phyloP scores from a whole-genome alignment of 2,113 vertebrate genomes.

The Hystrix brachyura region DNA sequence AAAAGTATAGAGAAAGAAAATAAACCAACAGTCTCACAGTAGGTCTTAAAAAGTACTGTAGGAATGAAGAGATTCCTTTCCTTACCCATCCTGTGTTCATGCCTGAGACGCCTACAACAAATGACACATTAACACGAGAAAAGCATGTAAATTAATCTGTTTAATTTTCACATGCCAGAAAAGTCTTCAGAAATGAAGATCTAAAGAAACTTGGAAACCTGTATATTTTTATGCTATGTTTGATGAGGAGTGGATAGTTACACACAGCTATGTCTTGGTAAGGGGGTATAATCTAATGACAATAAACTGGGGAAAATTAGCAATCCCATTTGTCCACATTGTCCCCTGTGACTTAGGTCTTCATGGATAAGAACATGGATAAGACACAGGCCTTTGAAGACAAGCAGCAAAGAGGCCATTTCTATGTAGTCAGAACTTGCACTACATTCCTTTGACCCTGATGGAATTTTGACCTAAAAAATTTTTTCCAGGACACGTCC shows the following conservation, averaged over 20 bases:
- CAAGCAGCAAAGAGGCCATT: neutral
- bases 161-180: neutral
- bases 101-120: neutral
- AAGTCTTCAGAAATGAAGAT: neutral
- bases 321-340: neutral
- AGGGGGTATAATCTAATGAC: accelerated
- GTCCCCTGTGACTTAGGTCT: neutral
- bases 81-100: neutral
- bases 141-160: neutral
- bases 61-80: neutral
- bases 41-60: neutral
- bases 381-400: neutral
- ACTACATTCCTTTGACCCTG: neutral
- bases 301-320: neutral
- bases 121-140: neutral
- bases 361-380: neutral
- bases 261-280: neutral
- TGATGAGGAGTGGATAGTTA: neutral
- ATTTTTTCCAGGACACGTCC: neutral
- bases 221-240: neutral
- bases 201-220: neutral
- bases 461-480: neutral
- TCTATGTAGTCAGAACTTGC: neutral
- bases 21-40: neutral
- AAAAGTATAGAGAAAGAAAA: neutral